Percentiles rank a stretch among this genome's conserved stretches.
These are phyloP conservation scores for Drosophila lowei DNA, from an alignment of 1,140 invertebrate genomes.

Conservation along the genomic window DNA sequence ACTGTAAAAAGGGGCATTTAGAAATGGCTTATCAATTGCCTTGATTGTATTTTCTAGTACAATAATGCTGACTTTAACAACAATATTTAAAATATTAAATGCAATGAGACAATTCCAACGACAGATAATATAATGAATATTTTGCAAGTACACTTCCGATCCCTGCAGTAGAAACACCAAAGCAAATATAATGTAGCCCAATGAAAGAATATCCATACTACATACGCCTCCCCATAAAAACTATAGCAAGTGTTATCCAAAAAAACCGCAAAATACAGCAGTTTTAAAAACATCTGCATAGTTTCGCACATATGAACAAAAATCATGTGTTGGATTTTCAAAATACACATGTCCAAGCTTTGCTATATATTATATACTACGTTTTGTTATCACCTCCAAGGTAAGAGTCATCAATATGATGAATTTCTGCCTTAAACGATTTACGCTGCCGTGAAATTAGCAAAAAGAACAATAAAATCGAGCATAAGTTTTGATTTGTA, in stretches of 20 bases:
- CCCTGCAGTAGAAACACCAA: constrained; percentile 99
- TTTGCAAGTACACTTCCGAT: constrained; percentile 95
- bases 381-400: constrained; percentile 85
- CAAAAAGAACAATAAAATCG: constrained; percentile 95
- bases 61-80: constrained; percentile 87
- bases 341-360: constrained; percentile 85
- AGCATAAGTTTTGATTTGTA: constrained; percentile 89
- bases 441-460: constrained; percentile 94
- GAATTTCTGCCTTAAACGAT: constrained; percentile 92
- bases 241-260: constrained; percentile 96
- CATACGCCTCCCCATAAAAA: constrained; percentile 97
- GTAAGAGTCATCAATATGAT: constrained; percentile 84
- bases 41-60: constrained; percentile 29
- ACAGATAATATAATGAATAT: constrained; percentile 90
- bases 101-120: constrained; percentile 96
- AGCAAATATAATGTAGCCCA: constrained; percentile 97
- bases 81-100: constrained; percentile 95
- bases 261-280: constrained; percentile 93
- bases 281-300: constrained; percentile 95
- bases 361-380: constrained; percentile 86
- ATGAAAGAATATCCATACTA: constrained; percentile 95
- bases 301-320: constrained; percentile 84
- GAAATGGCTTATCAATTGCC: constrained; percentile 19
- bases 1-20: constrained; percentile 91
- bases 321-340: constrained; percentile 92